Evolutionary conservation across 2,797 vertebrate species (phyloP).

Genomic region (Apogon talboti): DNA sequence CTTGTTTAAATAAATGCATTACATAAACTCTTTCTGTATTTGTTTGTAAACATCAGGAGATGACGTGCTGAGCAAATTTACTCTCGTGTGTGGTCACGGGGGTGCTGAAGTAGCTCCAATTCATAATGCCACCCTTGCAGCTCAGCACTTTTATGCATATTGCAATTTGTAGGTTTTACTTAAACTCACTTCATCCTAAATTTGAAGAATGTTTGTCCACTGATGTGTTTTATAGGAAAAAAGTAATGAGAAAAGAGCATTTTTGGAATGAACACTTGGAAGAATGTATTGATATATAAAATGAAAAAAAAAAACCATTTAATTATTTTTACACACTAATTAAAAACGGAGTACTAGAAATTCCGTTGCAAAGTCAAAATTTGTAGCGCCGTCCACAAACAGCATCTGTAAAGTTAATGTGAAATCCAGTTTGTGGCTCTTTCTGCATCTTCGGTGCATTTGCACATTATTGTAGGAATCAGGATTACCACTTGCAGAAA

Average conservation of each 20-base stretch:
- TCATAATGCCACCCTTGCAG: slow-evolving; percentile 48
- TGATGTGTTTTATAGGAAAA: slow-evolving; percentile 10
- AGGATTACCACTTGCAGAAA: slow-evolving; percentile 44
- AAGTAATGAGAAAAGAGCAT: neutral
- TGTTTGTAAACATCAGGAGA: slow-evolving; percentile 98
- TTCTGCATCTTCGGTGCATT: slow-evolving; percentile 28
- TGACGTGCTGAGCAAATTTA: slow-evolving; percentile 94
- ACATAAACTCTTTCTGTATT: slow-evolving; percentile 95
- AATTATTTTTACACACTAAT: neutral
- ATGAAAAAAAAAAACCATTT: neutral
- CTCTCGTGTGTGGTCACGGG: slow-evolving; percentile 88
- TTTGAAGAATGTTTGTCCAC: slow-evolving; percentile 20
- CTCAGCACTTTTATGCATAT: slow-evolving; percentile 29
- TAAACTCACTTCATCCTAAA: slow-evolving; percentile 25
- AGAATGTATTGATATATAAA: neutral
- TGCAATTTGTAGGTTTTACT: slow-evolving; percentile 28
- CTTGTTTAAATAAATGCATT: slow-evolving; percentile 98
- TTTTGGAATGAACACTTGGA: neutral
- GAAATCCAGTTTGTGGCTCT: slow-evolving; percentile 15
- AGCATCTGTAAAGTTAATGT: slow-evolving; percentile 10
- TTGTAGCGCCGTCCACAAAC: neutral
- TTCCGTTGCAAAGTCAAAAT: slow-evolving; percentile 3
- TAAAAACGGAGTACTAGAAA: neutral
- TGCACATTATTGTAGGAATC: slow-evolving; percentile 51
- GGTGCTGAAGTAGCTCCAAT: slow-evolving; percentile 59